Percentiles rank a stretch among this genome's conserved stretches.
phyloP scores from a whole-genome alignment of 2,797 vertebrate species.

The Pantherophis vulpinus region DNA sequence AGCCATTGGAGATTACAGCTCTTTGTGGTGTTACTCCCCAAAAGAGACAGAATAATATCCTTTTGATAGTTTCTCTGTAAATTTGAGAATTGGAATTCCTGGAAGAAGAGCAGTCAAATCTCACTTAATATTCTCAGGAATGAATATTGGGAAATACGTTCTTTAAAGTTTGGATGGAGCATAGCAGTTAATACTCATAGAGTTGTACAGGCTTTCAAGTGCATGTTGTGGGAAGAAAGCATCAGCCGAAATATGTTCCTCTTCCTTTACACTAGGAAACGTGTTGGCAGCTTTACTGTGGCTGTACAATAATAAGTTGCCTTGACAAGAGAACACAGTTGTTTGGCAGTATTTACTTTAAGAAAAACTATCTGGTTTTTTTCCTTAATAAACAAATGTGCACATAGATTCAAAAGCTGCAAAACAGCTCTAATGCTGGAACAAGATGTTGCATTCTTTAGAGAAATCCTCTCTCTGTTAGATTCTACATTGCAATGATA shows the following conservation, averaged over 20 bases:
- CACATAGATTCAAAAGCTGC: conserved; percentile 51
- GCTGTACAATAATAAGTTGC: not conserved
- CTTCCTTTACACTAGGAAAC: not conserved
- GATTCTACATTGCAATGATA: conserved; percentile 48
- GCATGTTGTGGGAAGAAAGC: not conserved
- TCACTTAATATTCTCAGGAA: not conserved
- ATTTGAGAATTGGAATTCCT: not conserved
- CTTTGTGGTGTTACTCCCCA: not conserved
- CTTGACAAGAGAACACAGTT: not conserved
- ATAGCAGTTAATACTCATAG: not conserved
- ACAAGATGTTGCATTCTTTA: conserved; percentile 45
- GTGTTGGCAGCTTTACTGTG: not conserved
- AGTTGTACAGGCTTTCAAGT: not conserved
- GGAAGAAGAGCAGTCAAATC: not conserved
- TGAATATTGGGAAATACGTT: not conserved
- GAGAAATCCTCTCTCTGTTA: conserved; percentile 44
- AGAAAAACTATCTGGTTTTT: conserved; percentile 20
- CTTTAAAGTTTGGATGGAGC: not conserved
- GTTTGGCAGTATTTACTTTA: not conserved
- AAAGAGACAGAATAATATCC: not conserved
- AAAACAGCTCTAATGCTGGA: conserved; percentile 53
- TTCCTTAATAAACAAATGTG: conserved; percentile 48
- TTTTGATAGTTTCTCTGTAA: not conserved
- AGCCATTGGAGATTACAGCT: not conserved
- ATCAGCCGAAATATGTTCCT: not conserved